Evolutionary conservation across 1,140 invertebrate genomes (phyloP).

Genomic region (Achatina immaculata): DNA sequence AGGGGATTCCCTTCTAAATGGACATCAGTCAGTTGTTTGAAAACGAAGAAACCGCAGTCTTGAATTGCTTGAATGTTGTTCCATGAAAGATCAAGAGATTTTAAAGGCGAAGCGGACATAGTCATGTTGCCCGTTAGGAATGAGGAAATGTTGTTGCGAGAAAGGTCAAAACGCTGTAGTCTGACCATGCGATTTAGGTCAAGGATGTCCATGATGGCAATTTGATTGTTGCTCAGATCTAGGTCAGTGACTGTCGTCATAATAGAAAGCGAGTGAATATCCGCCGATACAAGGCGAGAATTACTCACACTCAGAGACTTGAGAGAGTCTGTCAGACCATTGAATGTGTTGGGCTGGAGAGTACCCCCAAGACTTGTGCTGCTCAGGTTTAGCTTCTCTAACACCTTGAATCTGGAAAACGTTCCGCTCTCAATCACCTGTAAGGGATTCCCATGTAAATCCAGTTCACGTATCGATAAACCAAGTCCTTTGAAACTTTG

Average conservation of each 20-base stretch:
- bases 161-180: conserved; percentile 45
- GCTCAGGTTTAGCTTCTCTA: conserved; percentile 47
- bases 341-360: conserved; percentile 41
- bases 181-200: conserved; percentile 75
- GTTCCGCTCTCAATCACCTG: conserved; percentile 45
- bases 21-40: conserved; percentile 45
- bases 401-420: conserved; percentile 43
- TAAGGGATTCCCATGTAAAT: conserved; percentile 51
- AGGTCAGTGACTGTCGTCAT: conserved; percentile 49
- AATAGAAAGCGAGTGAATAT: conserved; percentile 41
- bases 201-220: conserved; percentile 78
- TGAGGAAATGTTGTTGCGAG: conserved; percentile 45
- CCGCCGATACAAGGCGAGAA: conserved; percentile 14
- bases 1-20: conserved; percentile 50
- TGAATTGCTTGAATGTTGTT: conserved; percentile 52
- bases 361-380: conserved; percentile 37
- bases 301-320: conserved; percentile 46
- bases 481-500: conserved; percentile 75
- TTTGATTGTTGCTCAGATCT: conserved; percentile 84
- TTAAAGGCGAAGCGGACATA: conserved; percentile 48
- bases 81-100: conserved; percentile 41
- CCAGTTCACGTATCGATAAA: conserved; percentile 43
- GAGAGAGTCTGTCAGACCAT: conserved; percentile 46
- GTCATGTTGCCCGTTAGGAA: conserved; percentile 45
- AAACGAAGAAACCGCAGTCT: conserved; percentile 55